Base-by-base conservation (phyloP, 2,113 vertebrate species). In the Mola mola region DNA sequence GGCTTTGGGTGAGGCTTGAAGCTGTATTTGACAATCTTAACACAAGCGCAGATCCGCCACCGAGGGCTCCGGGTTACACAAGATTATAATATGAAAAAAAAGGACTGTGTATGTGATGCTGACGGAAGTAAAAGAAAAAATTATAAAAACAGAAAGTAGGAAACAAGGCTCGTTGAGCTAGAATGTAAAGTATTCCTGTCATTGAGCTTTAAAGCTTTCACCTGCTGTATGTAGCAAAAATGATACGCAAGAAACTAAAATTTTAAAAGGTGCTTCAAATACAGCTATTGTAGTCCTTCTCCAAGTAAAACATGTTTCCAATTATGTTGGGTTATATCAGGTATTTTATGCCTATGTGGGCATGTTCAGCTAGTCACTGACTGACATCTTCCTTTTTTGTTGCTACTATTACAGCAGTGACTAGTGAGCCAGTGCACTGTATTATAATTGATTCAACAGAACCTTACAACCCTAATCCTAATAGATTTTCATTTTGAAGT, bases 41-140 rank as follows among this genome's bases (percentile, higher is more conserved):
- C 52, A 50, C 58, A 48, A 48, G 38, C 65, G 56, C 53, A 47
- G 37, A 57, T 26, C 22, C 69, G 52, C 36, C 52, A 59, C 40
- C 36, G 2, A 50, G 17, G 25, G 65, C 60, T 76, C 47, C 15
- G 41, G 25, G 66, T 76, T 77, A 71, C 37, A 44, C 44, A 51
- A 76, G 47, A 69, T 69, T 62, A 69, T n/a, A n/a, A n/a, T n/a
- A n/a, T n/a, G n/a, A n/a, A n/a, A n/a, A n/a, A n/a, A n/a, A n/a
- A n/a, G n/a, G n/a, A n/a, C n/a, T n/a, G n/a, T n/a, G n/a, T n/a
- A n/a, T n/a, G n/a, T n/a, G n/a, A n/a, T n/a, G n/a, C 25, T 66
- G 74, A 71, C 58, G 64, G 61, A 74, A n/a, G n/a, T n/a, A 53
- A 78, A 79, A 79, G 34, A 48, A 43, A 66, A 78, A 43, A 25